Percentiles rank a stretch among this genome's conserved stretches.
These are phyloP conservation scores for Thereva nobilitata DNA, from an alignment of 2,888 invertebrate genomes.

Conservation along the genomic window DNA sequence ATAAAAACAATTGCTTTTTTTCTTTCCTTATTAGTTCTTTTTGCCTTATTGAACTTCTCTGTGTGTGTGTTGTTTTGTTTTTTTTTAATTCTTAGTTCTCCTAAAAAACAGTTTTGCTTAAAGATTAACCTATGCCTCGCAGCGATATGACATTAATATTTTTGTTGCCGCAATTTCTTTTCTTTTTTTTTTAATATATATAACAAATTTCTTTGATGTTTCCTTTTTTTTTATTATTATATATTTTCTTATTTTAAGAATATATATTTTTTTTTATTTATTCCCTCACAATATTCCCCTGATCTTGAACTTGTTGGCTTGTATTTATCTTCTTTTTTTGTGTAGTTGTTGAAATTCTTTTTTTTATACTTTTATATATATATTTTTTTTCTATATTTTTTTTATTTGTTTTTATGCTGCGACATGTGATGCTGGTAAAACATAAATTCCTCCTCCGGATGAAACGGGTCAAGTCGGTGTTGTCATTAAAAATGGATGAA, in stretches of 20 bases:
- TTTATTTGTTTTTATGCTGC: constrained; percentile 50
- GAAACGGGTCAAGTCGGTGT: constrained; percentile 59
- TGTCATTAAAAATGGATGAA: constrained; percentile 59
- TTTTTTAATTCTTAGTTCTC: too few relatives aligned
- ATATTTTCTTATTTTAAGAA: too few relatives aligned
- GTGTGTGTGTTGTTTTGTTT: constrained; percentile 39
- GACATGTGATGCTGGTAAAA: constrained; percentile 56
- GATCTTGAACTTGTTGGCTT: neutral
- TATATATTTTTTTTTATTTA: neutral
- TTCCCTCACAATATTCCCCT: neutral
- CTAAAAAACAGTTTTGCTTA: too few relatives aligned
- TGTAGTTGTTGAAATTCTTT: constrained; percentile 15
- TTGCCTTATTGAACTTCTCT: constrained; percentile 20
- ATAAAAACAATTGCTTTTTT: constrained; percentile 34
- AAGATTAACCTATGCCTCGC: too few relatives aligned
- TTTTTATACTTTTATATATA: too few relatives aligned
- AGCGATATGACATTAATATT: too few relatives aligned
- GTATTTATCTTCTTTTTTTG: constrained; percentile 11
- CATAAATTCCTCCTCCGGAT: constrained; percentile 51
- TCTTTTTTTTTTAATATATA: too few relatives aligned
- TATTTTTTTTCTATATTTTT: constrained; percentile 26
- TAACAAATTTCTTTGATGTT: neutral
- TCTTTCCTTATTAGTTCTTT: constrained; percentile 7
- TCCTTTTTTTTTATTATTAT: neutral
- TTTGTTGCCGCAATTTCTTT: too few relatives aligned